Conservation (phyloP, 2,888 invertebrate genomes). For the Standfussiana lucernea region DNA sequence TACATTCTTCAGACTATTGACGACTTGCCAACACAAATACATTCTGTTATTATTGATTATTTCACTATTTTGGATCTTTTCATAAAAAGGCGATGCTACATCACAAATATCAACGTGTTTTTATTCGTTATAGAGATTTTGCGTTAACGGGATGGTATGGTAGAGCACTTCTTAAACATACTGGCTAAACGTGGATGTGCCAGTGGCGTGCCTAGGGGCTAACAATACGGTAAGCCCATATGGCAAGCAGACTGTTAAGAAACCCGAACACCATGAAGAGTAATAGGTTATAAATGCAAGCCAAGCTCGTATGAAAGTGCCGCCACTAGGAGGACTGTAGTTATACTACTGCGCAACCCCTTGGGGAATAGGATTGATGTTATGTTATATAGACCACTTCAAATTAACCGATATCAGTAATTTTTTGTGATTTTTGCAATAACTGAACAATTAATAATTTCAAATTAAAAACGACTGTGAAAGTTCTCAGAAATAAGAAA, state of each 20-base stretch:
- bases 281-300: no score
- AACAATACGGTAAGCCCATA: no score
- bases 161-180: not conserved
- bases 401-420: not conserved
- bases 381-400: not conserved
- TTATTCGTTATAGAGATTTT: not conserved
- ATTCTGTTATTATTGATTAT: conserved; percentile 13
- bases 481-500: not conserved
- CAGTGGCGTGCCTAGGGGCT: no score
- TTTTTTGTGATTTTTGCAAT: not conserved
- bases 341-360: no score
- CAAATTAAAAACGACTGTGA: not conserved
- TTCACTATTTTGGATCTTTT: not conserved
- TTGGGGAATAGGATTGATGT: not conserved
- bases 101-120: not conserved
- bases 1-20: conserved; percentile 32
- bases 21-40: conserved; percentile 30
- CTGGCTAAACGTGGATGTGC: not conserved
- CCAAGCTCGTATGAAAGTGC: no score
- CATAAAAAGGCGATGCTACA: not conserved
- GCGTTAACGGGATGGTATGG: no score
- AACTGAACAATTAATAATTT: not conserved
- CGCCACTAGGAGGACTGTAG: no score
- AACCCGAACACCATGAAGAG: no score
- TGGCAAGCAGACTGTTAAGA: no score